These are phyloP conservation scores for Nipponacmea schrenckii DNA, from an alignment of 2,888 invertebrate species.

Conservation along the genomic window DNA sequence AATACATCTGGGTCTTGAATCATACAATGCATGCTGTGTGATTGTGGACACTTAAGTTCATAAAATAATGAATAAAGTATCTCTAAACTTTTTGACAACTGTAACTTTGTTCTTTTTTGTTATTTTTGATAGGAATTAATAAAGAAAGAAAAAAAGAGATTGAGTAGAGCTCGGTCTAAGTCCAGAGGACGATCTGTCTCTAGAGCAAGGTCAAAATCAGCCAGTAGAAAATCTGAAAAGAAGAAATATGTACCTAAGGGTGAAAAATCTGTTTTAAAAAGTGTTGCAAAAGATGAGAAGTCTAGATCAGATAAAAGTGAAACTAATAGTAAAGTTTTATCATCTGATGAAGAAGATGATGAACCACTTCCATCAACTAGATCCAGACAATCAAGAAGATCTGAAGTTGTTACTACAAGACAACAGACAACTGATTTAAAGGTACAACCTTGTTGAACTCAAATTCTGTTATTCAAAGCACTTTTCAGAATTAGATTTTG, in stretches of 20 bases:
- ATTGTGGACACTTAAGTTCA: not conserved
- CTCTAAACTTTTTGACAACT: too few species aligned
- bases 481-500: too few species aligned
- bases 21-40: too few species aligned
- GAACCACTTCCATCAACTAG: not conserved
- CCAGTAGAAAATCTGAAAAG: conserved; percentile 7
- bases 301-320: too few species aligned
- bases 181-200: conserved; percentile 31
- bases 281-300: too few species aligned
- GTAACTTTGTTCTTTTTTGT: not conserved
- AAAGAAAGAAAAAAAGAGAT: too few species aligned
- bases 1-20: too few species aligned
- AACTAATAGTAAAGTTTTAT: not conserved
- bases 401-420: conserved; percentile 20
- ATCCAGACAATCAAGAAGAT: conserved; percentile 14
- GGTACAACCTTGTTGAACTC: too few species aligned
- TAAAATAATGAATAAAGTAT: too few species aligned
- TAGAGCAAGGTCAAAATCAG: conserved; percentile 30
- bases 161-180: not conserved
- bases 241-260: not conserved
- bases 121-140: conserved; percentile 3
- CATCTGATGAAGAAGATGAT: conserved; percentile 4
- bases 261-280: not conserved
- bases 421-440: not conserved
- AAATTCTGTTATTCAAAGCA: too few species aligned